Conservation (phyloP, 2,797 vertebrate genomes). For the Loriculus beryllinus region DNA sequence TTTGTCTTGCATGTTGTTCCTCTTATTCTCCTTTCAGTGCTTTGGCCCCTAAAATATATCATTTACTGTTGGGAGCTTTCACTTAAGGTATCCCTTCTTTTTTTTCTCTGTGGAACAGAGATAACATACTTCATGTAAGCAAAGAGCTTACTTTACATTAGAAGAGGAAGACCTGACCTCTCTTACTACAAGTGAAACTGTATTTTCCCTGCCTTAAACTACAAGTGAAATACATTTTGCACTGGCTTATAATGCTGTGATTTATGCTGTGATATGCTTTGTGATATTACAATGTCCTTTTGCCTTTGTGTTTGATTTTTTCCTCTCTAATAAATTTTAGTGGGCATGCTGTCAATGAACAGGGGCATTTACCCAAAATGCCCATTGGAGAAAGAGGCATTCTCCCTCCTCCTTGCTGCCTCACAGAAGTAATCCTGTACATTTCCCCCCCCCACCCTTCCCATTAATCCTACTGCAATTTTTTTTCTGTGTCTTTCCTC, state of each 20-base stretch:
- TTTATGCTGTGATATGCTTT: conserved; percentile 71
- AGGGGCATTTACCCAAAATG: background rate
- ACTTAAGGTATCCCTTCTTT: background rate
- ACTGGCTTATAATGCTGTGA: conserved; percentile 67
- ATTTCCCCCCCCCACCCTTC: background rate
- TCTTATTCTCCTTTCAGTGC: background rate
- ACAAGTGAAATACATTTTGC: conserved; percentile 35
- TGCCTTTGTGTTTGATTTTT: conserved; percentile 75
- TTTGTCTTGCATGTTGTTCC: background rate
- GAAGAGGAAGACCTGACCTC: conserved; percentile 46
- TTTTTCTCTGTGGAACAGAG: background rate
- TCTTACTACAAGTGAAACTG: conserved; percentile 23
- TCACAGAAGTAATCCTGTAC: background rate
- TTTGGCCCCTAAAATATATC: background rate
- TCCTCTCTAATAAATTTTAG: conserved; percentile 61
- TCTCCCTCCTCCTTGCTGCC: background rate
- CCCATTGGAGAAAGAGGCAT: background rate
- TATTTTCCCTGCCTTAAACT: conserved; percentile 40
- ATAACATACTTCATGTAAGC: background rate
- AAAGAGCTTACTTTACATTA: conserved; percentile 5
- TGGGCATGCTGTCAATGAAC: conserved; percentile 1
- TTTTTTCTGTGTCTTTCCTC: background rate
- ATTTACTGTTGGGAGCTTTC: background rate
- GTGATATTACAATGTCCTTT: conserved; percentile 74
- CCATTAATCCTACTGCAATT: background rate